These are phyloP conservation scores for Hydractinia symbiolongicarpus DNA, from an alignment of 30 jellyfish, hydroid and myxozoan species.

Conservation along the genomic window DNA sequence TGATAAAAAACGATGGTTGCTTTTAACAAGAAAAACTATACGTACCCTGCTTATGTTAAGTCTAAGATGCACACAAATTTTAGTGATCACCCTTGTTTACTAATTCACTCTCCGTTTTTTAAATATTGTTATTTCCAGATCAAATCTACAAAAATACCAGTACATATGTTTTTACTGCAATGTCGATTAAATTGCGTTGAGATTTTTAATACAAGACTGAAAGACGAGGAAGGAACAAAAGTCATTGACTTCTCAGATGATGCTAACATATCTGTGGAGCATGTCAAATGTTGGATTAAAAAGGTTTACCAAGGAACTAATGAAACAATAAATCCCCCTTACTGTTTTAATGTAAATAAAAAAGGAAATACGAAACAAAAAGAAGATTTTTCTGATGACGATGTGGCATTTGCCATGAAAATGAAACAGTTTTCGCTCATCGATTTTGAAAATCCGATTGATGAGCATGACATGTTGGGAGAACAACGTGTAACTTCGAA, in stretches of 20 bases:
- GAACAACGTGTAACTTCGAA: background rate
- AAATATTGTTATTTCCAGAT: constrained; percentile 19
- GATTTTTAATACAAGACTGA: background rate
- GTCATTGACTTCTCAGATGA: constrained; percentile 2
- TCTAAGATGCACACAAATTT: no score
- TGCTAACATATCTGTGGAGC: constrained; percentile 9
- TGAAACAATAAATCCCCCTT: background rate
- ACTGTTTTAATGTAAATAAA: background rate
- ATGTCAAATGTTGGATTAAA: constrained; percentile 30
- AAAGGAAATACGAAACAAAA: background rate
- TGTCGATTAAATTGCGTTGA: constrained; percentile 9
- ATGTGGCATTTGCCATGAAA: background rate
- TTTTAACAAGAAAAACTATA: no score
- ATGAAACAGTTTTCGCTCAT: background rate
- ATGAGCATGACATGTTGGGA: background rate
- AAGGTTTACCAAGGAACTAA: constrained; percentile 33
- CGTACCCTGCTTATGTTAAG: no score
- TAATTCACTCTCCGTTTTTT: background rate
- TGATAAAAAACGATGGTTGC: no score
- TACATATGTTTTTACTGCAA: constrained; percentile 42
- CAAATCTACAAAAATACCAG: constrained; percentile 30
- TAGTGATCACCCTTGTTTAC: no score
- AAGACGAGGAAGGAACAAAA: background rate
- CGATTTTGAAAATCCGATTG: constrained; percentile 9
- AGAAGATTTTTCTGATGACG: background rate